Evolutionary conservation across 2,888 invertebrate genomes (phyloP).

Genomic region (Spatulosminthurus flaviceps): DNA sequence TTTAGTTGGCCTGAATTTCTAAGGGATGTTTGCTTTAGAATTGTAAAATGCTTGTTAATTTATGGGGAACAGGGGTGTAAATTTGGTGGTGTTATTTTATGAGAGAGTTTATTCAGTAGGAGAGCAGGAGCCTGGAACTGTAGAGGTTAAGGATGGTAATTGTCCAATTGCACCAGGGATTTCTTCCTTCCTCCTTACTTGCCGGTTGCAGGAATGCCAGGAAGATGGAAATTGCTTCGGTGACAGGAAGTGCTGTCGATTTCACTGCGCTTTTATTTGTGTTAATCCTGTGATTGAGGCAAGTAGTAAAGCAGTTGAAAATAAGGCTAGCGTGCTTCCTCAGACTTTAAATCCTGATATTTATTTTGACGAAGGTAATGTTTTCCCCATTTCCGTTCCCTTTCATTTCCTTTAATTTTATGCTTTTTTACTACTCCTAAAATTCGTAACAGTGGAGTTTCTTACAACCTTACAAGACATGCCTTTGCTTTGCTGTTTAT

Average conservation of each 20-base stretch:
- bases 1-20: too few relatives aligned
- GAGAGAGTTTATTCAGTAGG: too few relatives aligned
- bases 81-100: too few relatives aligned
- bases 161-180: constrained; percentile 4
- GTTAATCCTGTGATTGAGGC: not conserved
- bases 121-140: not conserved
- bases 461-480: too few relatives aligned
- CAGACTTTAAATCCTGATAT: not conserved
- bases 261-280: constrained; percentile 22
- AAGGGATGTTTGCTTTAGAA: too few relatives aligned
- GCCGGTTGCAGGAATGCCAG: not conserved
- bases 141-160: not conserved
- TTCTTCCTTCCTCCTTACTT: not conserved
- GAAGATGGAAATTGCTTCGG: constrained; percentile 28
- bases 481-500: too few relatives aligned
- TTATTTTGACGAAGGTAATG: not conserved
- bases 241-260: constrained; percentile 3
- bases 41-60: too few relatives aligned
- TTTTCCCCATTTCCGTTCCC: not conserved
- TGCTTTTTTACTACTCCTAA: too few relatives aligned
- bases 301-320: not conserved
- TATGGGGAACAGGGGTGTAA: too few relatives aligned
- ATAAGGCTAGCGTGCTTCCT: not conserved
- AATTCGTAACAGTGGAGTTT: too few relatives aligned
- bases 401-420: not conserved